These are phyloP conservation scores for Platycheirus albimanus DNA, from an alignment of 2,888 invertebrate species.

Conservation along the genomic window DNA sequence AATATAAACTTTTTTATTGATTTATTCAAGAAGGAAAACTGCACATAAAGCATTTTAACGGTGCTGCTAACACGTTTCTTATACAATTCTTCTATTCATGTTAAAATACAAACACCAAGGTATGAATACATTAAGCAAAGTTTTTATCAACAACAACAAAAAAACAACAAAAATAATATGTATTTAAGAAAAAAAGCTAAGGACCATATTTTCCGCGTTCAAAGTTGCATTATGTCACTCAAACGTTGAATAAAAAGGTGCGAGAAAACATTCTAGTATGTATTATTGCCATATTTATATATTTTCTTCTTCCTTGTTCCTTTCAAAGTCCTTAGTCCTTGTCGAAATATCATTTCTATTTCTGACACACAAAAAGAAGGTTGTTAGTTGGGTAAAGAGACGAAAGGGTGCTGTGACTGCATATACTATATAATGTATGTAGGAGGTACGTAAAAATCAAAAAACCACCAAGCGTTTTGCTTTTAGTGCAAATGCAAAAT, in stretches of 20 bases:
- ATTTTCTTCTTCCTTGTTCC: constrained; percentile 64
- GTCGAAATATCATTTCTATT: constrained; percentile 57
- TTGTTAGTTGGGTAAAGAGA: constrained; percentile 15
- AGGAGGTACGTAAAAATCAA: constrained; percentile 36
- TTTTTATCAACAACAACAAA: constrained; percentile 31
- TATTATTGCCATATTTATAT: constrained; percentile 56
- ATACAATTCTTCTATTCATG: constrained; percentile 11
- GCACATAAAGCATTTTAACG: constrained; percentile 14
- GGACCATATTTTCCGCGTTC: constrained; percentile 46
- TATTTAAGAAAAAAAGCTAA: too few relatives aligned
- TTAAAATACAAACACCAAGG: constrained; percentile 3
- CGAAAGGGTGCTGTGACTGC: too few relatives aligned
- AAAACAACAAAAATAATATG: too few relatives aligned
- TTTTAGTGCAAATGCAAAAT: constrained; percentile 33
- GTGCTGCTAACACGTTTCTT: constrained; percentile 11
- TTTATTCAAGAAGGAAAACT: constrained; percentile 17
- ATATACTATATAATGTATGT: too few relatives aligned
- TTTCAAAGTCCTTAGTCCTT: constrained; percentile 44
- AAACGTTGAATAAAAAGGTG: constrained; percentile 57
- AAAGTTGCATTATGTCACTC: constrained; percentile 63
- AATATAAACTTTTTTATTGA: constrained; percentile 47
- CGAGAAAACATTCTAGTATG: constrained; percentile 47
- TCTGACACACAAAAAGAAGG: constrained; percentile 33
- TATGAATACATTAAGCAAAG: constrained; percentile 61
- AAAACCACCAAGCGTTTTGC: constrained; percentile 48